phyloP scores from a whole-genome alignment of 2,888 invertebrate species.

The Dynastes hyllus region DNA sequence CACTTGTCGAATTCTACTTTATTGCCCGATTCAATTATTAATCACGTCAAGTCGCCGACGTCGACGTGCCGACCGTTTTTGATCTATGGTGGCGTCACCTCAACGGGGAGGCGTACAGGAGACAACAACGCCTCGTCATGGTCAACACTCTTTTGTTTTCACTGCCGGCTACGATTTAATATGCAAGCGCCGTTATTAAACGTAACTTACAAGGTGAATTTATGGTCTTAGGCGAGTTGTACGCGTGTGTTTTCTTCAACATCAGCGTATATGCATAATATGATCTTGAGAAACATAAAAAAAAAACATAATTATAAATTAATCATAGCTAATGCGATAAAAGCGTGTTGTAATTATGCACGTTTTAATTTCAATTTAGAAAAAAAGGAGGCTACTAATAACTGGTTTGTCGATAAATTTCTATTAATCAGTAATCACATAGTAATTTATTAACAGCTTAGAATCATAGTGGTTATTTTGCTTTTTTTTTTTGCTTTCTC shows the following conservation, averaged over 20 bases:
- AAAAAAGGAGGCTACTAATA: too few species aligned
- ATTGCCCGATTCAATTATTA: constrained; percentile 36
- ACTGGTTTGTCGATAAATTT: too few species aligned
- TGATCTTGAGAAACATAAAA: neutral
- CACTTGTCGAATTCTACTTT: constrained; percentile 37
- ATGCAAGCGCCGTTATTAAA: constrained; percentile 39
- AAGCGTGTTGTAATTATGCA: too few species aligned
- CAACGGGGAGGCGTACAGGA: constrained; percentile 12
- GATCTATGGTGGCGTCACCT: constrained; percentile 37
- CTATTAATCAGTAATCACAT: too few species aligned
- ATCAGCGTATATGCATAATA: neutral
- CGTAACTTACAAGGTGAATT: constrained; percentile 27
- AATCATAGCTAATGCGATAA: too few species aligned
- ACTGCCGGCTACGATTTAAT: constrained; percentile 32
- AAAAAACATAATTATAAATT: too few species aligned
- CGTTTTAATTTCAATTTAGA: too few species aligned
- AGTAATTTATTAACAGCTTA: too few species aligned
- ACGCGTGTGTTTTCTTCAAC: constrained; percentile 13
- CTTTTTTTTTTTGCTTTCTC: too few species aligned
- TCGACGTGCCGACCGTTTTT: constrained; percentile 38
- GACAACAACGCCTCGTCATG: constrained; percentile 31
- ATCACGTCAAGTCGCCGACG: constrained; percentile 40
- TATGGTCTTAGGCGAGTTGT: constrained; percentile 22
- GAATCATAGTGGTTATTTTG: too few species aligned
- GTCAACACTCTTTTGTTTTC: constrained; percentile 48